These are phyloP conservation scores for Fratercula arctica DNA, from an alignment of 2,797 vertebrate species.

Conservation along the genomic window DNA sequence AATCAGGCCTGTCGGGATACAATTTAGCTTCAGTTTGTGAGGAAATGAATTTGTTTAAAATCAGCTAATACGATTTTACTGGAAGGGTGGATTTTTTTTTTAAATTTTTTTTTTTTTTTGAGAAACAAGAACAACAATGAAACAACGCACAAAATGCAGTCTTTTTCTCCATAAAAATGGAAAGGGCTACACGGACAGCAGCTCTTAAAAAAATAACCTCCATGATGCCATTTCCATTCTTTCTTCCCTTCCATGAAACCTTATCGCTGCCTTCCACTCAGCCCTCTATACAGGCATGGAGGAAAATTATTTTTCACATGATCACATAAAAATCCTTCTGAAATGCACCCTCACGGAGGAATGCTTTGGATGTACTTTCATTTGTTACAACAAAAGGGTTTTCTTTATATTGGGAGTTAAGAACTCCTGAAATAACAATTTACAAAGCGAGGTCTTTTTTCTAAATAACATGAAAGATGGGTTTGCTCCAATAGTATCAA, in stretches of 20 bases:
- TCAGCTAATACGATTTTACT: background rate
- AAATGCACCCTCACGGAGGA: background rate
- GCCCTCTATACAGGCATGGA: background rate
- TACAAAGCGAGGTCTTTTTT: background rate
- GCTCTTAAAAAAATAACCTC: conserved; percentile 1
- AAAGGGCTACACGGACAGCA: background rate
- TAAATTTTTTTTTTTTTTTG: background rate
- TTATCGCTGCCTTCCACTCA: background rate
- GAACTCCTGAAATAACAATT: background rate
- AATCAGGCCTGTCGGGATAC: background rate
- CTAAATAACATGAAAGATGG: background rate
- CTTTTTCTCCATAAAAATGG: background rate
- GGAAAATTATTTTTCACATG: conserved; percentile 22
- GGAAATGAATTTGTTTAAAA: conserved; percentile 25
- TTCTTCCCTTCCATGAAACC: background rate
- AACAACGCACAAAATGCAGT: background rate
- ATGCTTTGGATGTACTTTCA: background rate
- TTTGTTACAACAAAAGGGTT: background rate
- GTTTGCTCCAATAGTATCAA: background rate
- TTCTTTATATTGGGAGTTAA: background rate
- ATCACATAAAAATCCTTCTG: background rate
- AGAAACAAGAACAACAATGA: background rate
- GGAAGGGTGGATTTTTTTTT: background rate
- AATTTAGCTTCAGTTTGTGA: background rate
- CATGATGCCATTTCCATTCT: rapidly evolving